phyloP scores from a whole-genome alignment of 2,888 invertebrate species.

The Stenoptilia bipunctidactyla region DNA sequence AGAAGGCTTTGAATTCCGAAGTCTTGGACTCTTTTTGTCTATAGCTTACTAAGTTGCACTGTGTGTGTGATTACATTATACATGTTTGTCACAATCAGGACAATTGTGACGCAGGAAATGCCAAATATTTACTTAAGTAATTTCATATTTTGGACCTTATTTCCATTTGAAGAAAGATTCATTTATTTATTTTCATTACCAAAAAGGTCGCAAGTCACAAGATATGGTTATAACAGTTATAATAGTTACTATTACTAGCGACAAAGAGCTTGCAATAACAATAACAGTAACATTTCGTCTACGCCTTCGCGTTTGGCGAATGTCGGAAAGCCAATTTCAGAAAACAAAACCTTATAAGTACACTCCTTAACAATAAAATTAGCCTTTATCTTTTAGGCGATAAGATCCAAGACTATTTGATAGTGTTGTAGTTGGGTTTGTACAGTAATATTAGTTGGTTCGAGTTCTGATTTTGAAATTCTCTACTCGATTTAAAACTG shows the following conservation, averaged over 20 bases:
- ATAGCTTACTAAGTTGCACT: too few relatives aligned
- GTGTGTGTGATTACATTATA: too few relatives aligned
- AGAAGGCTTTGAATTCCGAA: too few relatives aligned
- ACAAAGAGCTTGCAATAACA: slow-evolving; percentile 43
- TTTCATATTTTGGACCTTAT: too few relatives aligned
- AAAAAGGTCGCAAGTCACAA: too few relatives aligned
- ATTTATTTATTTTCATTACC: too few relatives aligned
- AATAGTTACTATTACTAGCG: slow-evolving; percentile 13
- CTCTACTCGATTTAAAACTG: slow-evolving; percentile 1
- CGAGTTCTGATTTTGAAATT: slow-evolving; percentile 1
- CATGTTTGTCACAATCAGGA: too few relatives aligned
- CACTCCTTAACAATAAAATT: not conserved
- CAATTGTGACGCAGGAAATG: too few relatives aligned
- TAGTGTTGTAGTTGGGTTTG: not conserved
- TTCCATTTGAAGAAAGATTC: too few relatives aligned
- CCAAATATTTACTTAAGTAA: too few relatives aligned
- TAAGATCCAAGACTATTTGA: not conserved
- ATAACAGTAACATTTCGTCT: slow-evolving; percentile 53
- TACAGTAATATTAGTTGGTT: not conserved
- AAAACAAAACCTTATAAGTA: slow-evolving; percentile 11
- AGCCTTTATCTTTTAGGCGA: not conserved
- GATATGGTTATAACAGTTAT: too few relatives aligned
- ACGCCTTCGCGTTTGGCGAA: slow-evolving; percentile 33
- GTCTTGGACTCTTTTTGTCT: too few relatives aligned
- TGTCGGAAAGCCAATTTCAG: slow-evolving; percentile 34